Evolutionary conservation across 2,113 vertebrate species (phyloP).

Genomic region (Apteryx owenii): DNA sequence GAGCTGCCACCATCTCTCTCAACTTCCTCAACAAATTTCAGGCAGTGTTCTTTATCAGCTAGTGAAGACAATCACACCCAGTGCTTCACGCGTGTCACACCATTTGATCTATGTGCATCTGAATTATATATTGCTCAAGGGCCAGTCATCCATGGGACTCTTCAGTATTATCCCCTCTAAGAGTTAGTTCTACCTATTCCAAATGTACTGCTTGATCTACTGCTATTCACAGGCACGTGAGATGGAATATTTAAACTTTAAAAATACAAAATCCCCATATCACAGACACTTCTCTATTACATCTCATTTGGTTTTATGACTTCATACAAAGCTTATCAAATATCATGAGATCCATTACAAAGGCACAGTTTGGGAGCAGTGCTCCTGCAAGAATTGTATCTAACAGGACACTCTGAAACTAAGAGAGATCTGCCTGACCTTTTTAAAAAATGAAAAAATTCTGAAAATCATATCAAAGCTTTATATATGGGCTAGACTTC

Average conservation of each 20-base stretch:
- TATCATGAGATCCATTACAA: neutral
- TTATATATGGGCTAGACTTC: neutral
- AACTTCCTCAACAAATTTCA: neutral
- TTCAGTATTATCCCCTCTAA: neutral
- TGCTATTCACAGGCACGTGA: neutral
- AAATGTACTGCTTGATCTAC: neutral
- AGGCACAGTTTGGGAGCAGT: neutral
- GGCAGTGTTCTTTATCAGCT: neutral
- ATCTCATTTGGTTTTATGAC: neutral
- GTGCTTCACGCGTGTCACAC: neutral
- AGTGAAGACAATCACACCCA: neutral
- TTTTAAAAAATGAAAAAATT: neutral
- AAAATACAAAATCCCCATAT: neutral
- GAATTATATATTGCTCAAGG: neutral
- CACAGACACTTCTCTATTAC: neutral
- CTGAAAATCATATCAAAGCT: neutral
- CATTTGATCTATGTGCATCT: neutral
- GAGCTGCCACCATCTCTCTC: neutral
- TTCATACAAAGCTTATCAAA: neutral
- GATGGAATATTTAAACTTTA: neutral
- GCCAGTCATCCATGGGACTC: neutral
- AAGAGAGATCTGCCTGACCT: neutral
- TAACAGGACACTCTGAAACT: neutral
- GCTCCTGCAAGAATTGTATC: neutral
- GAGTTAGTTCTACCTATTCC: neutral